These are phyloP conservation scores for Hiodon tergisus DNA, from an alignment of 2,113 vertebrate species.

Conservation along the genomic window DNA sequence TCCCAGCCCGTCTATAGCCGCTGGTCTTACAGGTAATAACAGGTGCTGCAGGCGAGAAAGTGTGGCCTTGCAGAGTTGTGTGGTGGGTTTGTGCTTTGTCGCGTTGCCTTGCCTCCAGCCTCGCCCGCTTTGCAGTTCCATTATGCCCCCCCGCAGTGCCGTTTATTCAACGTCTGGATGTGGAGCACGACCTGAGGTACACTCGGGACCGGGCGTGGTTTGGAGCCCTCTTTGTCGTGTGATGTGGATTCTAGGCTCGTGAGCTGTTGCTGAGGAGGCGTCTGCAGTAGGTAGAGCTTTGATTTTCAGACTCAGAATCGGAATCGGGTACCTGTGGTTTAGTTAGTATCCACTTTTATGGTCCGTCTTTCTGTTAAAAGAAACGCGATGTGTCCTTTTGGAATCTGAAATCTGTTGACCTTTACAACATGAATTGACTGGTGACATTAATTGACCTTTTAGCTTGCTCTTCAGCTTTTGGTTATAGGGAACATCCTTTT, in stretches of 20 bases:
- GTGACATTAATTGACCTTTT: no score
- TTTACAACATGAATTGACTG: no score
- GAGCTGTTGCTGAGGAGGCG: background rate
- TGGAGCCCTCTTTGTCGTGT: background rate
- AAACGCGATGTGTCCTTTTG: no score
- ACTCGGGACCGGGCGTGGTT: background rate
- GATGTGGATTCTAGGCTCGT: background rate
- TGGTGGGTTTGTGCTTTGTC: background rate
- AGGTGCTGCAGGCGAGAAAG: background rate
- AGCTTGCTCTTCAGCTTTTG: no score
- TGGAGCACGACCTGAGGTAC: background rate
- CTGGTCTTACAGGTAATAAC: slow-evolving; percentile 24
- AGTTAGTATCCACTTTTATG: no score
- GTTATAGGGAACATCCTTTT: no score
- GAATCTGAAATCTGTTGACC: no score
- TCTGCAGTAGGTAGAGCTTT: background rate
- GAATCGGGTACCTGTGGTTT: no score
- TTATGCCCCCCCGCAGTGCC: background rate
- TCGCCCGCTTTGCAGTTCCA: background rate
- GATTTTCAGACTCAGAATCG: background rate
- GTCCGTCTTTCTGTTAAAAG: no score
- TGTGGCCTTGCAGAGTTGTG: background rate
- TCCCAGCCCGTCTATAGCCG: slow-evolving; percentile 24
- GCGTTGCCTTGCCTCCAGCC: background rate
- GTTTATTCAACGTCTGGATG: background rate